A percentile compares a stretch with the other conserved stretches of the same genome.
Conservation (phyloP, 2,797 vertebrate species). For the Halcyon chelicuti region DNA sequence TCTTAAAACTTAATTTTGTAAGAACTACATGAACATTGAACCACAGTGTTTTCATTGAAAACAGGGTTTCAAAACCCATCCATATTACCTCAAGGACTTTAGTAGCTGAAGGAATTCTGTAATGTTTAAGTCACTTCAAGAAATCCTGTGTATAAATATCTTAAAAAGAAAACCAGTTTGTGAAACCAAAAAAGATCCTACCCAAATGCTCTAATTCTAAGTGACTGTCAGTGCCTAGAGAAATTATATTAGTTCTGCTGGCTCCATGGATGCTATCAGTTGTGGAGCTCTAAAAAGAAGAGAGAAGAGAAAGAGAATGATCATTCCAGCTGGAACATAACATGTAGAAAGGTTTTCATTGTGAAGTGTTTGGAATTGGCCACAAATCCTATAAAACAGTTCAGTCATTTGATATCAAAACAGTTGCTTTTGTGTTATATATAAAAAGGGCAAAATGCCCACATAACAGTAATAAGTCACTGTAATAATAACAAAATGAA, state of each 20-base stretch:
- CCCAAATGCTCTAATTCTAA: neutral
- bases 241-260: neutral
- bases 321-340: constrained; percentile 66
- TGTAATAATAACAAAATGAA: neutral
- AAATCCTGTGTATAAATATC: neutral
- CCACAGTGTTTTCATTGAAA: neutral
- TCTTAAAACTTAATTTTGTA: neutral
- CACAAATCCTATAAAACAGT: constrained; percentile 28
- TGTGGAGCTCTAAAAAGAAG: neutral
- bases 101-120: neutral
- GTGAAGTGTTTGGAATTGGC: constrained; percentile 61
- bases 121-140: neutral
- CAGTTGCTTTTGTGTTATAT: constrained; percentile 16
- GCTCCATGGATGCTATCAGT: neutral
- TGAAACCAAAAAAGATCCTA: neutral
- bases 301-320: neutral
- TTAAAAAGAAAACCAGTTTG: neutral
- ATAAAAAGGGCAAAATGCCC: constrained; percentile 35
- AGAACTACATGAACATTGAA: neutral
- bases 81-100: neutral
- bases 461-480: neutral
- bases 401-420: constrained; percentile 35
- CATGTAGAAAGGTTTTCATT: constrained; percentile 30
- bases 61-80: neutral
- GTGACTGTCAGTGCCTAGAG: neutral